phyloP scores from a whole-genome alignment of 2,888 invertebrate genomes.

The Digitonthophagus gazella region DNA sequence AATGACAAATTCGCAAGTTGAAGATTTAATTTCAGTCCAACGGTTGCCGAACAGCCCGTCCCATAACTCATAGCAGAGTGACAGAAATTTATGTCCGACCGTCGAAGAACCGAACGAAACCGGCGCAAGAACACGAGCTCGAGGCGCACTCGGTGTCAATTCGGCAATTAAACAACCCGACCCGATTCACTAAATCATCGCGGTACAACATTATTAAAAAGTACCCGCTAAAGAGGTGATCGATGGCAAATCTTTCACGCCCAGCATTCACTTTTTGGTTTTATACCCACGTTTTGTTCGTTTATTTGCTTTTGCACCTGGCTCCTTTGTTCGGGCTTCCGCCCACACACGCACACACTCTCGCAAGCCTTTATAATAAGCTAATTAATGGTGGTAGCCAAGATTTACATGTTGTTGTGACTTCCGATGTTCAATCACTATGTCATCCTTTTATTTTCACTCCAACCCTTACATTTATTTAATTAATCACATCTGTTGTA shows the following conservation, averaged over 20 bases:
- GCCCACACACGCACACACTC: too few relatives aligned
- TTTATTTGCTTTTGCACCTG: background rate
- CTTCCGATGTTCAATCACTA: too few relatives aligned
- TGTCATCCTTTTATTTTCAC: too few relatives aligned
- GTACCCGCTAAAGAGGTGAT: background rate
- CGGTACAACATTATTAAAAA: background rate
- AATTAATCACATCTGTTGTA: too few relatives aligned
- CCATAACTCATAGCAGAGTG: background rate
- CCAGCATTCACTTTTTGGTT: background rate
- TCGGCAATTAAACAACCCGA: background rate
- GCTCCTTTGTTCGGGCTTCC: too few relatives aligned
- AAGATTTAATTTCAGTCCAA: background rate
- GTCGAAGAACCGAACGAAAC: background rate
- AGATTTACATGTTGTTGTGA: too few relatives aligned
- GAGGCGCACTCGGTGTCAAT: background rate
- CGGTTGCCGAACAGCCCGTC: background rate
- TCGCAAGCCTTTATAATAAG: too few relatives aligned
- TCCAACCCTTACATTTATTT: too few relatives aligned
- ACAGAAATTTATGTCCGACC: background rate
- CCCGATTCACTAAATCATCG: background rate
- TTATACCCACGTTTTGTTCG: too few relatives aligned
- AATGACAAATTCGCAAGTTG: background rate
- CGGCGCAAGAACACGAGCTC: background rate
- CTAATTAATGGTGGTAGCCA: too few relatives aligned
- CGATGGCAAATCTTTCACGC: background rate